Evolutionary conservation across 2,113 vertebrate species (phyloP).

Genomic region (Acanthisitta chloris): DNA sequence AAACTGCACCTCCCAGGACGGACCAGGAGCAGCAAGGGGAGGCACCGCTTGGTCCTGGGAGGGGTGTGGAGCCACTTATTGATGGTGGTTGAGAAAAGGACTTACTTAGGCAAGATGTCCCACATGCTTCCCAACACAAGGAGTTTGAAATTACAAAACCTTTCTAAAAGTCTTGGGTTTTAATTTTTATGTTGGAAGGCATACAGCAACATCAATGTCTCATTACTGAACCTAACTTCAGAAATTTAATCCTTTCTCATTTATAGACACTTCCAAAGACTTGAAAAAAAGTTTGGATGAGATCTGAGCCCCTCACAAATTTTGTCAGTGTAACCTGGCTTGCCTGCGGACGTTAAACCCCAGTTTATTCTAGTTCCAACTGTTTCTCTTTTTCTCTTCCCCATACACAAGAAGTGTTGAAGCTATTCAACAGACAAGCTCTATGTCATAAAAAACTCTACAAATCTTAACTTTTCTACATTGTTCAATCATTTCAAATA

Average conservation of each 20-base stretch:
- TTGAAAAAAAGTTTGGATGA: background rate
- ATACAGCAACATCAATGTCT: background rate
- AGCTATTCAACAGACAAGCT: background rate
- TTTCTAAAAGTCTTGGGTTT: background rate
- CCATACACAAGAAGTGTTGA: background rate
- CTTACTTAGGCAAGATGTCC: rapidly evolving
- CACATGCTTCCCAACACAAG: background rate
- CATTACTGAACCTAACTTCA: background rate
- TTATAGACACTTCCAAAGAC: background rate
- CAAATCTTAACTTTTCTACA: background rate
- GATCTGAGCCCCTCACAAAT: background rate
- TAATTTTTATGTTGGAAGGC: background rate
- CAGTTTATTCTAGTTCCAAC: background rate
- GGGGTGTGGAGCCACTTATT: rapidly evolving
- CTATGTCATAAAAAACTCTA: background rate
- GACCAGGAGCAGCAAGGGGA: background rate
- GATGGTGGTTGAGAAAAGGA: background rate
- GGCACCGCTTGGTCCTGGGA: background rate
- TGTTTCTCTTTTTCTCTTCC: background rate
- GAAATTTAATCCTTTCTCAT: background rate
- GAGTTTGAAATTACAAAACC: background rate
- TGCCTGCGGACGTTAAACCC: background rate
- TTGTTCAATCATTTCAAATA: background rate
- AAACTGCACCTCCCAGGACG: background rate
- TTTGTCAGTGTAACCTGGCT: background rate